Conservation (phyloP, 2,113 vertebrate genomes). For the Notothenia coriiceps region DNA sequence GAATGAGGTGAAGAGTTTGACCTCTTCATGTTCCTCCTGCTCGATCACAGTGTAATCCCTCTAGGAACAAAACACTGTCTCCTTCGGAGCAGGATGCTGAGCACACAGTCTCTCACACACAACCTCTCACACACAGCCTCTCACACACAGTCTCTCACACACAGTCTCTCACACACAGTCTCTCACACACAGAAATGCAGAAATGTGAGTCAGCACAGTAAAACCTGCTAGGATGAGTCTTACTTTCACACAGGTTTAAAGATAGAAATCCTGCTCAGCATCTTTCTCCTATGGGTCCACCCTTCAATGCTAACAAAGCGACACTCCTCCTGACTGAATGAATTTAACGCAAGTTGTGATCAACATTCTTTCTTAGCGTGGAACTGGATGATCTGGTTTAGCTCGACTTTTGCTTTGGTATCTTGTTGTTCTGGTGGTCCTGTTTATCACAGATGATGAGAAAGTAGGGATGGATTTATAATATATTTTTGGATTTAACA, state of each 20-base stretch:
- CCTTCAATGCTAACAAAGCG: slow-evolving; percentile 28
- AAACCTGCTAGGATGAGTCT: slow-evolving; percentile 28
- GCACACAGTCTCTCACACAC: background rate
- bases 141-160: background rate
- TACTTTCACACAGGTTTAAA: background rate
- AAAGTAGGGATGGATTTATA: background rate
- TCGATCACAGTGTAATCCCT: background rate
- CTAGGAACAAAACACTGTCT: background rate
- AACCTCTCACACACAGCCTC: background rate
- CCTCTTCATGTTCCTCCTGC: background rate
- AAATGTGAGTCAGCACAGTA: slow-evolving; percentile 45
- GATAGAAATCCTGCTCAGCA: slow-evolving; percentile 19
- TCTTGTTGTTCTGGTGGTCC: background rate
- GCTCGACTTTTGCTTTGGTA: background rate
- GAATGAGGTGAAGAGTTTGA: background rate
- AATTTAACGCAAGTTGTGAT: background rate
- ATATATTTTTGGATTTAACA: background rate
- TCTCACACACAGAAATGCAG: background rate
- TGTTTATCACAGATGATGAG: background rate
- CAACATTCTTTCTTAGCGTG: background rate
- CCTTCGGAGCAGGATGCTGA: slow-evolving; percentile 26
- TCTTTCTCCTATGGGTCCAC: slow-evolving; percentile 6
- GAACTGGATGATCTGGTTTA: background rate
- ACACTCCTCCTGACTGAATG: slow-evolving; percentile 1
- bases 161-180: background rate